phyloP scores from a whole-genome alignment of 2,113 vertebrate species.

The Pelmatolapia mariae region DNA sequence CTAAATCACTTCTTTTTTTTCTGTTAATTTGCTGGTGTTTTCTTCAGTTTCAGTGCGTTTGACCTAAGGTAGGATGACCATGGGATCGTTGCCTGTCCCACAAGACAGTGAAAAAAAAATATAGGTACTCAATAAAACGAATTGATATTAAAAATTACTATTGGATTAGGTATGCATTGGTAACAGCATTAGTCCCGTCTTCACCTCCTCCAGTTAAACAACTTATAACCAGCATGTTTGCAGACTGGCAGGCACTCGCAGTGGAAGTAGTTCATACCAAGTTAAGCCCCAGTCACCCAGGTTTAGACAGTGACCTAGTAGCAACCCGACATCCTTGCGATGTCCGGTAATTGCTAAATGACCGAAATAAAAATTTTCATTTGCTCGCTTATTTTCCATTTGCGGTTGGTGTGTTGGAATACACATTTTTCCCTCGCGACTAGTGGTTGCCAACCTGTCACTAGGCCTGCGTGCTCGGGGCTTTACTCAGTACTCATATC shows the following conservation, averaged over 20 bases:
- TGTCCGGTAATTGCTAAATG: background rate
- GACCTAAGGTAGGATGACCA: background rate
- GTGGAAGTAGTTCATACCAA: background rate
- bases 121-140: fast-evolving
- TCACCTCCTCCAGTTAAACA: fast-evolving
- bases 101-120: background rate
- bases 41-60: fast-evolving
- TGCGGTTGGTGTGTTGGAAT: background rate
- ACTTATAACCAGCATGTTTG: background rate
- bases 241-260: background rate
- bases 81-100: background rate
- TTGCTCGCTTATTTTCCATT: background rate
- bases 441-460: fast-evolving
- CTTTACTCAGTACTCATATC: background rate
- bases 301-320: background rate
- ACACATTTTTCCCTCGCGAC: background rate
- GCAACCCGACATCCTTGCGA: background rate
- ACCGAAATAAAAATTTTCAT: background rate
- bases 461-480: background rate
- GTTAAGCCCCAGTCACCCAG: background rate
- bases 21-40: background rate
- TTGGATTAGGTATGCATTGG: fast-evolving
- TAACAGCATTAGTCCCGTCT: fast-evolving
- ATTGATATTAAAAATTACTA: background rate
- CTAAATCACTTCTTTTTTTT: background rate